Evolutionary conservation across 2,888 invertebrate genomes (phyloP).

Genomic region (Dorcus parallelipipedus): DNA sequence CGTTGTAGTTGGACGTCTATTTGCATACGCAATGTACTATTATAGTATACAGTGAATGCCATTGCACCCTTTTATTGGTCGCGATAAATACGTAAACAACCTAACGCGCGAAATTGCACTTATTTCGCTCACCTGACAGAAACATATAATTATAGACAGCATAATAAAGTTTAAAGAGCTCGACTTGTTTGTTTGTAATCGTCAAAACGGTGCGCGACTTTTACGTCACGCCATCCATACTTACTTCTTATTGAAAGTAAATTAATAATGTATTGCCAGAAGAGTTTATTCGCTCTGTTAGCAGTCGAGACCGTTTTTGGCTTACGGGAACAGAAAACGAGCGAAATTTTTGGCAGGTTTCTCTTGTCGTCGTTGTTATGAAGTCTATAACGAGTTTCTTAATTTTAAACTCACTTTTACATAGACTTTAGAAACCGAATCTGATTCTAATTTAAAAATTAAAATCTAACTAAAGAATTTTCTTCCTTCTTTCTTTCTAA

Average conservation of each 20-base stretch:
- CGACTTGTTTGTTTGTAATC: constrained; percentile 4
- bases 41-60: constrained; percentile 1
- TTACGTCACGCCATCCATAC: neutral
- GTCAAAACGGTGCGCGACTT: constrained; percentile 17
- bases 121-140: neutral
- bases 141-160: neutral
- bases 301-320: constrained; percentile 10
- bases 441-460: no score
- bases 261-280: constrained; percentile 12
- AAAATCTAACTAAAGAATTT: no score
- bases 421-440: no score
- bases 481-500: no score
- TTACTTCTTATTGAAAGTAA: constrained; percentile 9
- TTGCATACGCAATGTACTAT: constrained; percentile 9
- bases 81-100: neutral
- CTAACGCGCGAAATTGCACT: neutral
- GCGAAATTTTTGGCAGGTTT: constrained; percentile 1
- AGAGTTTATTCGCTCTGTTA: neutral
- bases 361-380: neutral
- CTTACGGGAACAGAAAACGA: constrained; percentile 19
- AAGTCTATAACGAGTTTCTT: no score
- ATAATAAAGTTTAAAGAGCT: neutral
- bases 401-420: no score
- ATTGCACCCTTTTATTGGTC: constrained; percentile 6
- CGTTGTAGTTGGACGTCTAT: constrained; percentile 12